phyloP scores from a whole-genome alignment of 2,888 invertebrate genomes.

The Elegia similella region DNA sequence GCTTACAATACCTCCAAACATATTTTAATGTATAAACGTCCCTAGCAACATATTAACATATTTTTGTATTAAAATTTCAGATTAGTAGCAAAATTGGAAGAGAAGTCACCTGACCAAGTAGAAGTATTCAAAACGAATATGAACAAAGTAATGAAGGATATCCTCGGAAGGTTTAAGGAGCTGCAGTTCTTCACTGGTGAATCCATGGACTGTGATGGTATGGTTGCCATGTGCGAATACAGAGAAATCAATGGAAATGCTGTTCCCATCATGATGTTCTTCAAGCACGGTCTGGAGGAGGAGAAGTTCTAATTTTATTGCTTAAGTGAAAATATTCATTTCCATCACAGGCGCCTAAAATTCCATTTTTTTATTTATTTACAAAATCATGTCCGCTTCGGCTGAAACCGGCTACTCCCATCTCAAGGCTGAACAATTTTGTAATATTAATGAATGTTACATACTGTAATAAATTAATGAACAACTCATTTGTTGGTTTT shows the following conservation, averaged over 20 bases:
- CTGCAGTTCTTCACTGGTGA: conserved; percentile 96
- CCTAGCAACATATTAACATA: conserved; percentile 11
- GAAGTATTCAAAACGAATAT: conserved; percentile 94
- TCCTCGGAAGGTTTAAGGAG: conserved; percentile 94
- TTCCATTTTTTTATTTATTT: conserved; percentile 71
- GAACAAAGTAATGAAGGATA: conserved; percentile 96
- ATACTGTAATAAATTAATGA: conserved; percentile 70
- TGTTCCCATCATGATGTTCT: conserved; percentile 95
- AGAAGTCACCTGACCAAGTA: conserved; percentile 91
- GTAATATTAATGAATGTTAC: conserved; percentile 69
- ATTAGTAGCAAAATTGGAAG: conserved; percentile 90
- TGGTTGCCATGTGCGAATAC: conserved; percentile 97
- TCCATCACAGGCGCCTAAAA: conserved; percentile 58
- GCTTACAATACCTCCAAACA: conserved; percentile 48
- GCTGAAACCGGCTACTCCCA: conserved; percentile 66
- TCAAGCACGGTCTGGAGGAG: conserved; percentile 96
- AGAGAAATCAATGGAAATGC: conserved; percentile 92
- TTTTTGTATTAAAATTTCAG: conserved; percentile 62
- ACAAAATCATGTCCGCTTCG: conserved; percentile 66
- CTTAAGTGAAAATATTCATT: conserved; percentile 56
- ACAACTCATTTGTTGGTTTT: conserved; percentile 41
- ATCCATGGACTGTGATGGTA: conserved; percentile 95
- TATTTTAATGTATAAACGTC: neutral
- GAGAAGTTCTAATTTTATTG: conserved; percentile 91
- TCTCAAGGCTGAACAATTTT: conserved; percentile 78